phyloP scores from a whole-genome alignment of 2,113 vertebrate genomes.

The Ameiurus melas region DNA sequence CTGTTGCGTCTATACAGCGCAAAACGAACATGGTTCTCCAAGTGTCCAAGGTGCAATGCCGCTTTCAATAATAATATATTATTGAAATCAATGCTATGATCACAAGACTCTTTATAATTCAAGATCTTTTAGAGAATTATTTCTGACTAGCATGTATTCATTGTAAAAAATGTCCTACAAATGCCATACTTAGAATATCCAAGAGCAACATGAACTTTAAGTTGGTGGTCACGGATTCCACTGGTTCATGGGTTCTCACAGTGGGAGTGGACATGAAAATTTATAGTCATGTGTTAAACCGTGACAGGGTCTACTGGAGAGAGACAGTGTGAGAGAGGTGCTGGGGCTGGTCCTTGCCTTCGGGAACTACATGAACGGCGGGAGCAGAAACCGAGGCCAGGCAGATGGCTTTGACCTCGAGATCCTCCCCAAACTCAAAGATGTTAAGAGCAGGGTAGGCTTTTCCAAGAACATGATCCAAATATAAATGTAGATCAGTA shows the following conservation, averaged over 20 bases:
- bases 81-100: not conserved
- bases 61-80: not conserved
- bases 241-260: not conserved
- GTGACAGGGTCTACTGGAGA: constrained; percentile 79
- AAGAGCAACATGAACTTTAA: not conserved
- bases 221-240: not conserved
- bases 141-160: not conserved
- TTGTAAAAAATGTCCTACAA: not conserved
- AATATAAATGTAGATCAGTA: not conserved
- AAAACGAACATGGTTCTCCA: constrained; percentile 82
- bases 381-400: constrained; percentile 88
- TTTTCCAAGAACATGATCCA: not conserved
- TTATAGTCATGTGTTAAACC: not conserved
- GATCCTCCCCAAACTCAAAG: constrained; percentile 95
- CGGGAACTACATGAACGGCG: constrained; percentile 98
- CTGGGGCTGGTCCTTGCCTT: constrained; percentile 91
- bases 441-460: constrained; percentile 92
- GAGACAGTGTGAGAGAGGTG: constrained; percentile 80
- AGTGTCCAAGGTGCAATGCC: constrained; percentile 80
- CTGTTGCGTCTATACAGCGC: constrained; percentile 76
- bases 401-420: constrained; percentile 95
- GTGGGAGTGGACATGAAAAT: not conserved
- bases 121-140: not conserved
- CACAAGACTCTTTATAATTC: not conserved
- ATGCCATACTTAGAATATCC: not conserved